Evolutionary conservation across 2,797 vertebrate species (phyloP).

Genomic region (Remorina albescens): DNA sequence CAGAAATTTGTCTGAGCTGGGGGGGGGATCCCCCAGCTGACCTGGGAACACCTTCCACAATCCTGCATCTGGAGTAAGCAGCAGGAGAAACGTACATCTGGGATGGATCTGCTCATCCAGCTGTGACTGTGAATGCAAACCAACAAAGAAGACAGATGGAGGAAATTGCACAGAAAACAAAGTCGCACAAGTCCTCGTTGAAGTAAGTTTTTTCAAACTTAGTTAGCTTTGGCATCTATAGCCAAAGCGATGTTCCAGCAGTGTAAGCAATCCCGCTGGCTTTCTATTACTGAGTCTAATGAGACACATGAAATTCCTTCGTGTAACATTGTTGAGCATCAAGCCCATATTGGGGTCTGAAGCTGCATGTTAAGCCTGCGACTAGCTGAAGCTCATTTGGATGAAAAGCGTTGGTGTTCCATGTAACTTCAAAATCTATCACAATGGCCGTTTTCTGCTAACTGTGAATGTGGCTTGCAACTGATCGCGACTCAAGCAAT

Average conservation of each 20-base stretch:
- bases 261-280: constrained; percentile 3
- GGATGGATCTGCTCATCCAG: constrained; percentile 31
- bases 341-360: background rate
- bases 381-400: background rate
- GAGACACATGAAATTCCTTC: constrained; percentile 4
- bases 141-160: constrained; percentile 34
- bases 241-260: background rate
- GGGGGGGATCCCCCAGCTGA: constrained; percentile 28
- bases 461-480: background rate
- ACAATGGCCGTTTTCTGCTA: no score
- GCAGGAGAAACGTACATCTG: constrained; percentile 31
- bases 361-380: background rate
- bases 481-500: background rate
- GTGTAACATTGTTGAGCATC: background rate
- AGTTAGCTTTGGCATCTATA: constrained; percentile 10
- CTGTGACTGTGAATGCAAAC: constrained; percentile 33
- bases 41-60: constrained; percentile 27
- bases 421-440: background rate
- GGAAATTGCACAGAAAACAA: constrained; percentile 3
- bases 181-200: background rate
- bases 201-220: background rate
- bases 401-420: background rate
- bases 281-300: constrained; percentile 9
- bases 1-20: background rate
- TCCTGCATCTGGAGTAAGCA: constrained; percentile 52